These are phyloP conservation scores for Neolamprologus brichardi DNA, from an alignment of 2,113 vertebrate genomes.

Conservation along the genomic window DNA sequence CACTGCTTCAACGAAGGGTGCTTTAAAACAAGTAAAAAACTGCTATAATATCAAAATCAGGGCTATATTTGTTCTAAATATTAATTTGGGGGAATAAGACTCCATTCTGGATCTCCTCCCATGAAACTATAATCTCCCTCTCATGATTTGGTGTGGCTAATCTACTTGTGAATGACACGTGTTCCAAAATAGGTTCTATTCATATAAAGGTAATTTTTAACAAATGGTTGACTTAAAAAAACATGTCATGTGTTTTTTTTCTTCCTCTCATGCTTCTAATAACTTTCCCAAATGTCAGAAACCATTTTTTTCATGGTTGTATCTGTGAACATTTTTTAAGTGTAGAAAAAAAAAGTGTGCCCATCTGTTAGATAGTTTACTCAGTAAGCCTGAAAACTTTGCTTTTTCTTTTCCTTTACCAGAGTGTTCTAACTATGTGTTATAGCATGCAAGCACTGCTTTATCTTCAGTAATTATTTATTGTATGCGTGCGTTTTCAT, in stretches of 20 bases:
- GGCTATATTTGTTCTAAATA: not conserved
- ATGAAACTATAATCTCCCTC: not conserved
- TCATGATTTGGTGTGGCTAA: not conserved
- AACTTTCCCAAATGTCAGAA: not conserved
- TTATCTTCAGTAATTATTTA: slow-evolving; percentile 4
- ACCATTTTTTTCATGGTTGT: not conserved
- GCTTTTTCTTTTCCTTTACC: not conserved
- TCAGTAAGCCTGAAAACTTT: not conserved
- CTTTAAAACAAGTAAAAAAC: not conserved
- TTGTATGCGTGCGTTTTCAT: not conserved
- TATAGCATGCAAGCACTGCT: not conserved
- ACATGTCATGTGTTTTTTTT: not conserved
- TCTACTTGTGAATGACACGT: not conserved
- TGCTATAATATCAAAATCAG: not conserved
- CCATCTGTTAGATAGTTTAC: not conserved
- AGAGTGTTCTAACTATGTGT: not conserved
- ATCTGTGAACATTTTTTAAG: not conserved
- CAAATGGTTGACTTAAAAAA: not conserved
- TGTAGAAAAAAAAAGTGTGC: not conserved
- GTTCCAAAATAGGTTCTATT: not conserved
- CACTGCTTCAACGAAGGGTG: rapidly evolving
- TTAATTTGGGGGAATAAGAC: not conserved
- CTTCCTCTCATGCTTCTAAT: not conserved
- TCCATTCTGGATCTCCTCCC: not conserved
- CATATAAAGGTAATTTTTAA: not conserved